Conservation (phyloP, 2,888 invertebrate species). For the Chloroclystis v-ata region DNA sequence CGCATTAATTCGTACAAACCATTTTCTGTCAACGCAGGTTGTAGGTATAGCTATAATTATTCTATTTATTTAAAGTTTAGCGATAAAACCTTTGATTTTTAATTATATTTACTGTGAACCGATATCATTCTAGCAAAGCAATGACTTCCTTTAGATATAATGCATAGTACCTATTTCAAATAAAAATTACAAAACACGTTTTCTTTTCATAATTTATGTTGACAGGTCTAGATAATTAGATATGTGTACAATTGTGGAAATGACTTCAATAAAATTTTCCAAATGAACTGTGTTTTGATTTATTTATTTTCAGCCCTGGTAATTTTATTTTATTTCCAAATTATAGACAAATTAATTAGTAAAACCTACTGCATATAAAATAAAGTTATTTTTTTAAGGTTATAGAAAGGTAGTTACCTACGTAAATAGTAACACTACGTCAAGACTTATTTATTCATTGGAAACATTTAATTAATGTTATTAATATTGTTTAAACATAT, state of each 20-base stretch:
- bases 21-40: slow-evolving; percentile 66
- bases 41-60: slow-evolving; percentile 73
- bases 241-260: slow-evolving; percentile 66
- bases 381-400: no score
- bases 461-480: no score
- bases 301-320: slow-evolving; percentile 12
- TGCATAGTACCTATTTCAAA: slow-evolving; percentile 42
- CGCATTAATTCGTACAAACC: slow-evolving; percentile 73
- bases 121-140: slow-evolving; percentile 44
- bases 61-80: slow-evolving; percentile 76
- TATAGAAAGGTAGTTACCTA: no score
- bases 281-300: slow-evolving; percentile 43
- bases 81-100: slow-evolving; percentile 47
- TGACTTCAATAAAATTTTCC: slow-evolving; percentile 72
- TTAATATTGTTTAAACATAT: no score
- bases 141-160: slow-evolving; percentile 27
- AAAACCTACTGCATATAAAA: no score
- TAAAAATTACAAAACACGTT: slow-evolving; percentile 38
- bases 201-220: slow-evolving; percentile 49
- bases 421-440: no score
- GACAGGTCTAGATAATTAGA: slow-evolving; percentile 60
- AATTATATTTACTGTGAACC: slow-evolving; percentile 46
- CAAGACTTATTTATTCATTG: no score
- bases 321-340: no score
- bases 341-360: no score